Percentiles rank a stretch among this genome's conserved stretches.
Evolutionary conservation across 2,888 invertebrate genomes (phyloP).

Genomic region (Cephus sareptanus): DNA sequence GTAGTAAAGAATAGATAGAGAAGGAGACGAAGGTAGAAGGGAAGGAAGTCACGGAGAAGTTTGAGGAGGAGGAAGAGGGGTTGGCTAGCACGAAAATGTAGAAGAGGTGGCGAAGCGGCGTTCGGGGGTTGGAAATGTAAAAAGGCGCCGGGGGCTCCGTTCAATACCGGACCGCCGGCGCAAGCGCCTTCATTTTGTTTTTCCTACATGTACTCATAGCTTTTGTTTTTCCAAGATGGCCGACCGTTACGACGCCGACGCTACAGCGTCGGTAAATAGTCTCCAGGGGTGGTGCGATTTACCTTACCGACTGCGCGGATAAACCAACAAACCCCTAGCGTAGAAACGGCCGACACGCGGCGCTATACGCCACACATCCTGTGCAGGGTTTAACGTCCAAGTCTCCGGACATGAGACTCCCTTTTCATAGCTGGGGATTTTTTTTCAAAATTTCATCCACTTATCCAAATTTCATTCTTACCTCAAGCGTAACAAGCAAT

Average conservation of each 20-base stretch:
- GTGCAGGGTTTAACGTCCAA: no score
- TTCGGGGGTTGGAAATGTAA: constrained; percentile 56
- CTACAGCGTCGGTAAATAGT: constrained; percentile 50
- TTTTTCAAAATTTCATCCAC: no score
- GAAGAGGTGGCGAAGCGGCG: constrained; percentile 13
- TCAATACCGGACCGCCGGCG: constrained; percentile 64
- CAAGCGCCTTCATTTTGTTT: constrained; percentile 67
- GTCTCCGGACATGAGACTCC: no score
- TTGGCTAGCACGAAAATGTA: constrained; percentile 15
- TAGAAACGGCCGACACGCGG: constrained; percentile 26
- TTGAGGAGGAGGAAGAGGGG: constrained; percentile 38
- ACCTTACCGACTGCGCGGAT: constrained; percentile 27
- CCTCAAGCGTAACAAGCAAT: no score
- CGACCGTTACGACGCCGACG: constrained; percentile 39
- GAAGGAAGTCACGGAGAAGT: constrained; percentile 25
- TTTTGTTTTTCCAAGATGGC: constrained; percentile 64
- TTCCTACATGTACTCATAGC: constrained; percentile 56
- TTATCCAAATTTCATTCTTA: no score
- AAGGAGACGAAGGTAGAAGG: constrained; percentile 33
- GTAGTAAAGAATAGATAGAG: constrained; percentile 26
- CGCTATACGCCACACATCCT: constrained; percentile 21
- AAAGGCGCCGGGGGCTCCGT: constrained; percentile 62
- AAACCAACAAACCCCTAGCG: background rate
- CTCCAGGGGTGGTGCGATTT: constrained; percentile 33
- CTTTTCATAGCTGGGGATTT: no score